Base-by-base conservation (phyloP, 2,113 vertebrate species). In the Lynx canadensis region DNA sequence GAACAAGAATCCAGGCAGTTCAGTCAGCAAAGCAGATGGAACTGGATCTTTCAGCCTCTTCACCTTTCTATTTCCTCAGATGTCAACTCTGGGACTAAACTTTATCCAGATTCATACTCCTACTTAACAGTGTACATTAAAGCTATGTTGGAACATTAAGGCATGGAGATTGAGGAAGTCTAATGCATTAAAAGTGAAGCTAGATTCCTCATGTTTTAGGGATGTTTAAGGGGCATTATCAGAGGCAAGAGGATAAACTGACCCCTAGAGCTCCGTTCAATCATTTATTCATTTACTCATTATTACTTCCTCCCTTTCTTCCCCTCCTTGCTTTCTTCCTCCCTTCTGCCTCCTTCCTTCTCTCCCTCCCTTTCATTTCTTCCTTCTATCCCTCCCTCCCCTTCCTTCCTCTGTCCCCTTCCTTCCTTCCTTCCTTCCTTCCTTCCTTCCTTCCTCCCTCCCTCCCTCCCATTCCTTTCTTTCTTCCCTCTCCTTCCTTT, bases 61-160 rank as follows among this genome's bases (percentile, higher is more conserved):
- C 27, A 21, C 10, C 21, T 29, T 27, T 41, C 41, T n/a, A 1
- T 52, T 31, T 93, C 63, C n/a, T 69, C 18, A 41, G 7, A 66
- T 41, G 60, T 29, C 41, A n/a, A 12, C 69, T 4, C 4, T 0
- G 74, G 38, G 27, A 29, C 29, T 29, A 41, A 27, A 4, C 9
- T 1, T 68, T 7, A n/a, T 45, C 38, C 48, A 36, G 38, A 36
- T 66, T 29, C 21, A 14, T 5, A 36, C 27, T 33, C 19, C 60
- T 25, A 3, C 60, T 9, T 63, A 21, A 33, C 7, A 4, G 9
- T 41, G 36, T 5, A 1, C 2, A 7, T n/a, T 4, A 48, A 45
- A 45, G 31, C 65, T 29, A 6, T 8, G 45, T 27, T 57, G 66
- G 19, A 60, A 19, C 15, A 18, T 55, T 38, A 18, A 8, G 66